These are phyloP conservation scores for Rhamphomyia laevipes DNA, from an alignment of 2,888 invertebrate genomes.

Conservation along the genomic window DNA sequence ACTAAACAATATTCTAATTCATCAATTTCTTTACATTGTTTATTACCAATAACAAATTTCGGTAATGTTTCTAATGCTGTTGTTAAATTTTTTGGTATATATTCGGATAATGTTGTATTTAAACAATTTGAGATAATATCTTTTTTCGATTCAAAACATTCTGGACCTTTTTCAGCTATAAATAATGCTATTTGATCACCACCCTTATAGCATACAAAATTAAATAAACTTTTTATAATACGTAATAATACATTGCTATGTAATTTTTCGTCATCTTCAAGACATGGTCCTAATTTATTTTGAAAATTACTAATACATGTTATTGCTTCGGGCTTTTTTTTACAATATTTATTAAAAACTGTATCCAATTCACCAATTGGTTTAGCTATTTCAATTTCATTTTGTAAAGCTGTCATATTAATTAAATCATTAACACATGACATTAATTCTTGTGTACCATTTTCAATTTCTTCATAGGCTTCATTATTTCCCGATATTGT, in stretches of 20 bases:
- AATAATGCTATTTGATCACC: conserved; percentile 75
- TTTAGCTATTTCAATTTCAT: conserved; percentile 57
- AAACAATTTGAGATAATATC: conserved; percentile 50
- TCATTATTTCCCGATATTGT: conserved; percentile 48
- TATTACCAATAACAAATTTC: conserved; percentile 46
- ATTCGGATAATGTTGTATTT: conserved; percentile 47
- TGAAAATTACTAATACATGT: conserved; percentile 49
- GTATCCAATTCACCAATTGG: conserved; percentile 54
- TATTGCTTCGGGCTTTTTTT: conserved; percentile 37
- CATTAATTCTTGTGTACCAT: conserved; percentile 31
- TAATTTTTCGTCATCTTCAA: conserved; percentile 48
- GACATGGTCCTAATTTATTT: conserved; percentile 47
- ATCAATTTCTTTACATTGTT: conserved; percentile 31
- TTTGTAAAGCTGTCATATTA: conserved; percentile 44
- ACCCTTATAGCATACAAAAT: conserved; percentile 67
- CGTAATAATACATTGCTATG: conserved; percentile 51
- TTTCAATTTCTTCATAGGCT: conserved; percentile 44
- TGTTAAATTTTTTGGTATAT: conserved; percentile 36
- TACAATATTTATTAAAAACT: conserved; percentile 64
- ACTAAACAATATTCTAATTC: conserved; percentile 29
- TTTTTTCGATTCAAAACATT: conserved; percentile 52
- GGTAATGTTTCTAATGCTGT: conserved; percentile 37
- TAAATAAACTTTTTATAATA: conserved; percentile 54
- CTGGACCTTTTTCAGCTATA: conserved; percentile 68
- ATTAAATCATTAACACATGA: conserved; percentile 48